phyloP scores from a whole-genome alignment of 2,797 vertebrate genomes.

The Iguana delicatissima region DNA sequence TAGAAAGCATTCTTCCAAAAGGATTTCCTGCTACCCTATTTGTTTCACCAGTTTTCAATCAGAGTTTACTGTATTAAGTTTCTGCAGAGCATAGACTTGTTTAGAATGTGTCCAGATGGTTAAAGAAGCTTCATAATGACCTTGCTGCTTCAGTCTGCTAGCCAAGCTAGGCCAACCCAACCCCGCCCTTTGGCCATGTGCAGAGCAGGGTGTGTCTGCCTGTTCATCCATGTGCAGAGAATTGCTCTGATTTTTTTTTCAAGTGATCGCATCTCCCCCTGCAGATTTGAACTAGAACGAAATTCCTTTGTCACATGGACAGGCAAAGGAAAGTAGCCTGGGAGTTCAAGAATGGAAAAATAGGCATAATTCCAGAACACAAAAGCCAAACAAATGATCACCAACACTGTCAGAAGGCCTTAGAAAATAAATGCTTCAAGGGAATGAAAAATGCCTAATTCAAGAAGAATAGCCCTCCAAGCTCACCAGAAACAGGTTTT shows the following conservation, averaged over 20 bases:
- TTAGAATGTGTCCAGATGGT: background rate
- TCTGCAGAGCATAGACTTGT: too few relatives aligned
- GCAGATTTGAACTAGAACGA: background rate
- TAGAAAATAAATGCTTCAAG: background rate
- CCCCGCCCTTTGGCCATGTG: background rate
- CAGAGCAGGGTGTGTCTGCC: background rate
- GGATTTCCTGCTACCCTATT: too few relatives aligned
- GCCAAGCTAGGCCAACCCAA: background rate
- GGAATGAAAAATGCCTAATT: too few relatives aligned
- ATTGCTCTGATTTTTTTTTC: background rate
- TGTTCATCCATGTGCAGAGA: background rate
- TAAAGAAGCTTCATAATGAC: background rate
- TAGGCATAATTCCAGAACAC: background rate
- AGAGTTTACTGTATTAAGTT: too few relatives aligned
- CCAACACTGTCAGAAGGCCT: background rate
- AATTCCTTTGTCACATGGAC: background rate
- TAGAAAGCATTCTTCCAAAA: too few relatives aligned
- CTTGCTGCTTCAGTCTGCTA: background rate
- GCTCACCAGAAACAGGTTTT: too few relatives aligned
- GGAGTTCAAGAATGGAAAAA: background rate
- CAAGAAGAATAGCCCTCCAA: too few relatives aligned
- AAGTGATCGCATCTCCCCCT: background rate
- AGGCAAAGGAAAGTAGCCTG: background rate
- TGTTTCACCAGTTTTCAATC: too few relatives aligned
- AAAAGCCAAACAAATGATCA: background rate